Evolutionary conservation across 1,140 invertebrate genomes (phyloP).

Genomic region (Cydia strobilella): DNA sequence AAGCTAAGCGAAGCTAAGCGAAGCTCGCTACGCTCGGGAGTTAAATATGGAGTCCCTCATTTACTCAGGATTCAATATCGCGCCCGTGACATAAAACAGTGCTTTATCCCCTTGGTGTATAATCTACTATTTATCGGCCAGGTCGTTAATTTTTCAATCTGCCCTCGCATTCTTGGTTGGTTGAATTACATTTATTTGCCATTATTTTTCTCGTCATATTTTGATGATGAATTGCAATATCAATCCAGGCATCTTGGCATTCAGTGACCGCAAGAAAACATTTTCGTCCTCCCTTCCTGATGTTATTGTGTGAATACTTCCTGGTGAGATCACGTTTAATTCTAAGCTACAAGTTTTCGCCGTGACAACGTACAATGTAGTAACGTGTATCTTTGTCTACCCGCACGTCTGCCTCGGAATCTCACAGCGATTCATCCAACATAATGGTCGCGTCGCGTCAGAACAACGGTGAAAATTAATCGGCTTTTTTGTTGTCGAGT

Average conservation of each 20-base stretch:
- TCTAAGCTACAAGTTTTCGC: slow-evolving; percentile 49
- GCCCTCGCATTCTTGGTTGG: too few species aligned
- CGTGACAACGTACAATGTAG: slow-evolving; percentile 42
- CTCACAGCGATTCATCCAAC: slow-evolving; percentile 61
- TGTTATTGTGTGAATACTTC: slow-evolving; percentile 62
- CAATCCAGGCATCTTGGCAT: slow-evolving; percentile 1
- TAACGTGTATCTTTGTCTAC: slow-evolving; percentile 48
- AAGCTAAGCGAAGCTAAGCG: too few species aligned
- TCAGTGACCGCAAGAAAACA: slow-evolving; percentile 22
- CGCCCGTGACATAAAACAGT: too few species aligned
- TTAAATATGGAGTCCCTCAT: too few species aligned
- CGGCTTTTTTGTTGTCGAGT: slow-evolving; percentile 66
- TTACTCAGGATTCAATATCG: too few species aligned
- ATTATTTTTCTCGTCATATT: slow-evolving; percentile 46
- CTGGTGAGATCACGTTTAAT: slow-evolving; percentile 71
- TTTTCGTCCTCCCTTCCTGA: slow-evolving; percentile 55
- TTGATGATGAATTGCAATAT: slow-evolving; percentile 36
- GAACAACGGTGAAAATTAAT: slow-evolving; percentile 65
- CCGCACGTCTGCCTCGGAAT: slow-evolving; percentile 43
- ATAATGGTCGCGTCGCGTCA: slow-evolving; percentile 43
- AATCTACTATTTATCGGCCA: too few species aligned
- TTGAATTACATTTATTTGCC: too few species aligned
- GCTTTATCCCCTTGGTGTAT: too few species aligned
- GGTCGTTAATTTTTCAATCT: slow-evolving; percentile 40
- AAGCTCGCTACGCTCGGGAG: too few species aligned